Percentiles rank a stretch among this genome's conserved stretches.
These are phyloP conservation scores for Cotesia glomerata DNA, from an alignment of 1,140 invertebrate species.

Conservation along the genomic window DNA sequence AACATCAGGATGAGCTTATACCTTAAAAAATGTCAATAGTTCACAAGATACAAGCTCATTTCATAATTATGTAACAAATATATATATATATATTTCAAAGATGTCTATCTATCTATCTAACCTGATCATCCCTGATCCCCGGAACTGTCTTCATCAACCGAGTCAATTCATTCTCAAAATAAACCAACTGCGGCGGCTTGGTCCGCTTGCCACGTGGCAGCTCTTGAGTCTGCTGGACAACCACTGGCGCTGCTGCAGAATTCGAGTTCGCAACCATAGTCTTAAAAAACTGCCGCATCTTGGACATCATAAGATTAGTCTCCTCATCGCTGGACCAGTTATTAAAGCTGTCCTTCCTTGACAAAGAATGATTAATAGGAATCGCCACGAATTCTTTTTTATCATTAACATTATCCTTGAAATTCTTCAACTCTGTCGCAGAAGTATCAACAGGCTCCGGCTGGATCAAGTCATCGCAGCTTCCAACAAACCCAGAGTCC, in stretches of 20 bases:
- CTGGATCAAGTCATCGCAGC: constrained; percentile 83
- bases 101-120: constrained; percentile 75
- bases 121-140: constrained; percentile 87
- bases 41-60: too few species aligned
- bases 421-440: too few species aligned
- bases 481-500: constrained; percentile 87
- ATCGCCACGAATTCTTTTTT: constrained; percentile 41
- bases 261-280: constrained; percentile 77
- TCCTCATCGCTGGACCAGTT: constrained; percentile 93
- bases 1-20: too few species aligned
- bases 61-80: too few species aligned
- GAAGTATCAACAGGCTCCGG: constrained; percentile 43
- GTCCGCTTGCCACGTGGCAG: constrained; percentile 63
- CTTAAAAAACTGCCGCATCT: constrained; percentile 90
- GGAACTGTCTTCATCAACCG: constrained; percentile 91
- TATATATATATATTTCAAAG: too few species aligned
- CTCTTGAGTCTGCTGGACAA: constrained; percentile 43
- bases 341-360: constrained; percentile 87
- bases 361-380: constrained; percentile 61
- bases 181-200: constrained; percentile 83
- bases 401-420: not conserved
- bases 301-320: constrained; percentile 93
- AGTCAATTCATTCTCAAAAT: constrained; percentile 88
- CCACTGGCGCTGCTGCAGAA: constrained; percentile 63
- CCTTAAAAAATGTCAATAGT: too few species aligned